Base-by-base conservation (phyloP, 2,113 vertebrate genomes). In the Piliocolobus tephrosceles region DNA sequence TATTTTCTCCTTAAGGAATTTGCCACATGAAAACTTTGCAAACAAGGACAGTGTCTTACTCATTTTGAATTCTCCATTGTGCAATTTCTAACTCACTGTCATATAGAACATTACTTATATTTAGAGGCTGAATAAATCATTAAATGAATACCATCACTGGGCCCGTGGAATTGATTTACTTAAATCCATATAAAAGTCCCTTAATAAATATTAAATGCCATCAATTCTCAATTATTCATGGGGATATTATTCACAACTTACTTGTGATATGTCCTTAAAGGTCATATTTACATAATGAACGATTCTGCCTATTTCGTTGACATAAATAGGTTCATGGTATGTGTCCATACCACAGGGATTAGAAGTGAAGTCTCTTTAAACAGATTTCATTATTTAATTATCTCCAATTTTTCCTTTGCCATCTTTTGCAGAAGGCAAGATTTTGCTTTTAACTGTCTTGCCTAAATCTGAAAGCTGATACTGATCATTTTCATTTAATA, bases 141-240 rank as follows among this genome's bases (percentile, higher is more conserved):
- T 95, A 91, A 94, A 32, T 88, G 25, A 58, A 76, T 96, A 52
- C 57, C 78, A 75, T 92, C 91, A 61, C 25, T 96, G 14, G 47
- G 23, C 38, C 45, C 18, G 45, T 91, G 43, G 68, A 85, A 92
- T 93, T 87, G 50, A 88, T 75, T 91, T 78, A 43, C 83, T 97
- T 95, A 86, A 94, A 94, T 82, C 76, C 61, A 13, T 92, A 80
- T 93, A 90, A 92, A 90, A 96, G 47, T 27, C 66, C 90, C 73
- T 98, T 97, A 92, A 97, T 98, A 96, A 98, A 98, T 97, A 97
- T 95, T 98, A 98, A 96, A 98, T 95, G 81, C 81, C 90, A 57
- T 91, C 89, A 93, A 75, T 92, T 73, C 35, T 96, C 66, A 98
- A 97, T 98, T 96, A 98, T 97, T 98, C 90, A 98, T 95, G 57